Evolutionary conservation across 2,113 vertebrate genomes (phyloP).

Genomic region (Cygnus atratus): DNA sequence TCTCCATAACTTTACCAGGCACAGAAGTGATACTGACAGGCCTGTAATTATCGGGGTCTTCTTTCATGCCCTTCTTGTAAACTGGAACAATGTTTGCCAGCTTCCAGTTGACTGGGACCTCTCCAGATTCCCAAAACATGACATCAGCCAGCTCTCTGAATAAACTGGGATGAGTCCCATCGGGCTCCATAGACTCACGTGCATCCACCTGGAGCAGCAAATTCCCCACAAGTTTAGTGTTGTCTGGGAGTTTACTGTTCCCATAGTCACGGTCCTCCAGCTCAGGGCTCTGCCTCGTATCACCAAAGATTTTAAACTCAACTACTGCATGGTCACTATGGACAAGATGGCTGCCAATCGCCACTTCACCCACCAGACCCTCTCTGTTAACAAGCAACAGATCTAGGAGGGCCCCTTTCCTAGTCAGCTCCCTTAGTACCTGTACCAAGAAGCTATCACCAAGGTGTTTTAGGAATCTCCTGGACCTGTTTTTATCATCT

Average conservation of each 20-base stretch:
- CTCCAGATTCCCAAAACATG: not conserved
- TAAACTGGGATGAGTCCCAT: not conserved
- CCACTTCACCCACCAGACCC: no score
- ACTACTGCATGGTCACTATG: no score
- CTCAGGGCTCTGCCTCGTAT: not conserved
- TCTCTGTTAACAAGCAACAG: no score
- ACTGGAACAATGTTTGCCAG: not conserved
- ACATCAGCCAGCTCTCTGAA: not conserved
- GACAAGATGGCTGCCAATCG: no score
- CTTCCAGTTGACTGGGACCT: not conserved
- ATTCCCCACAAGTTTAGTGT: not conserved
- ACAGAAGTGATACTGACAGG: not conserved
- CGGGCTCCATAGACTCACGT: not conserved
- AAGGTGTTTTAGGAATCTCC: no score
- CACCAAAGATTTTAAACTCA: no score
- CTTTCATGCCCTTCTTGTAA: not conserved
- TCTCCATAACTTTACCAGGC: not conserved
- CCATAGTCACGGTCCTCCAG: fast-evolving
- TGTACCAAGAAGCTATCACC: no score
- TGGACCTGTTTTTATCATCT: no score
- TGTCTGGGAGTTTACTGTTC: not conserved
- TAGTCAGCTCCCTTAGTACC: no score
- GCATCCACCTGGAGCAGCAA: not conserved
- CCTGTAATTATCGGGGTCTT: not conserved
- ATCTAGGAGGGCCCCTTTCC: no score